Evolutionary conservation across 2,888 invertebrate species (phyloP).

Genomic region (Plutella xylostella): DNA sequence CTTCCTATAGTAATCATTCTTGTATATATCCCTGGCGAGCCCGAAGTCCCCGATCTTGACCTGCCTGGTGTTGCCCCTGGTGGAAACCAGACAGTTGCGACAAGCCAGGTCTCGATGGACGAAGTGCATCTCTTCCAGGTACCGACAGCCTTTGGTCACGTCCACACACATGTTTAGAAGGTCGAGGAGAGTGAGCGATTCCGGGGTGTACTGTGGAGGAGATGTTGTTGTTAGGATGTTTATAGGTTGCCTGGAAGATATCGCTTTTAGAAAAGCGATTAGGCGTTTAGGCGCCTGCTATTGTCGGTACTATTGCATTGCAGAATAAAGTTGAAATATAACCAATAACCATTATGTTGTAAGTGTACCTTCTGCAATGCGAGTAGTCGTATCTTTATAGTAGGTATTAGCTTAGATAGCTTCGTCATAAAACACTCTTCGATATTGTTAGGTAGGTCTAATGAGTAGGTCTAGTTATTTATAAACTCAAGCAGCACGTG

Average conservation of each 20-base stretch:
- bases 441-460: too few relatives aligned
- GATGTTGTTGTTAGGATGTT: too few relatives aligned
- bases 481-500: too few relatives aligned
- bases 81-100: constrained; percentile 93
- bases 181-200: constrained; percentile 82
- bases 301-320: too few relatives aligned
- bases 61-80: constrained; percentile 75
- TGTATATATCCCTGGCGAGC: constrained; percentile 95
- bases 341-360: too few relatives aligned
- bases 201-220: constrained; percentile 66
- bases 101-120: constrained; percentile 97
- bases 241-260: background rate
- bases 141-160: constrained; percentile 94
- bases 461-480: too few relatives aligned
- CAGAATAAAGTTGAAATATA: too few relatives aligned
- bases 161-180: constrained; percentile 94
- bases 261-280: background rate
- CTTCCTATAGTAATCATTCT: constrained; percentile 97
- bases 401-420: too few relatives aligned
- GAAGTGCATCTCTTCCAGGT: constrained; percentile 96
- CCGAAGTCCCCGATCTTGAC: constrained; percentile 99
- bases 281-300: background rate
- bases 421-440: too few relatives aligned
- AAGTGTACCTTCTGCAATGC: too few relatives aligned
- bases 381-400: too few relatives aligned